These are phyloP conservation scores for Stegastes partitus DNA, from an alignment of 2,113 vertebrate species.

Conservation along the genomic window DNA sequence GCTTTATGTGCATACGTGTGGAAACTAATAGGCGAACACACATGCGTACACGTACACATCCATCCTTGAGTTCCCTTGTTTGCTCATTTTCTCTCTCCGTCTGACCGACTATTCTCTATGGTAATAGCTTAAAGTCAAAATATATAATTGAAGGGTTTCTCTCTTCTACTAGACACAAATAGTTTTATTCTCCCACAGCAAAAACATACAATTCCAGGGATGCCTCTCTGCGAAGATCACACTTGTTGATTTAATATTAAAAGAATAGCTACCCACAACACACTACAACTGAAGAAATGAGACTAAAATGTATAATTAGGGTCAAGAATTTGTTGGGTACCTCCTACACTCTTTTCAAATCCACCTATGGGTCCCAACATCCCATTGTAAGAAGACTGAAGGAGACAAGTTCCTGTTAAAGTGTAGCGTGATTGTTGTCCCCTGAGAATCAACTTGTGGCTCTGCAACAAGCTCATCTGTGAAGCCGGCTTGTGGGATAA, in stretches of 20 bases:
- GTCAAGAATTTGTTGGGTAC: background rate
- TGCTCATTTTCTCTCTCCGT: background rate
- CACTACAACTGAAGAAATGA: background rate
- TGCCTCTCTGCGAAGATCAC: background rate
- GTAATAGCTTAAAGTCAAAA: slow-evolving; percentile 4
- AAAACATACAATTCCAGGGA: background rate
- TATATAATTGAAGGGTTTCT: background rate
- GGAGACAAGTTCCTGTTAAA: slow-evolving; percentile 15
- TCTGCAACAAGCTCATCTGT: slow-evolving; percentile 53
- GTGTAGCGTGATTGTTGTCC: slow-evolving; percentile 33
- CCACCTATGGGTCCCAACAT: background rate
- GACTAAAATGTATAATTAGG: background rate
- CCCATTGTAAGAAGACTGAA: slow-evolving; percentile 14
- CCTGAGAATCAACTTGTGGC: slow-evolving; percentile 46
- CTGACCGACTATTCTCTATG: background rate
- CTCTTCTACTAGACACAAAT: background rate
- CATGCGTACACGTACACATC: slow-evolving; percentile 4
- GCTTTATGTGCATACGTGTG: slow-evolving; percentile 7
- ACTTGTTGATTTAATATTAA: slow-evolving; percentile 3
- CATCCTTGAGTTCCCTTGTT: background rate
- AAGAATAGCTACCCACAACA: background rate
- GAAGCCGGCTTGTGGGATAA: slow-evolving; percentile 61
- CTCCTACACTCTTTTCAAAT: slow-evolving; percentile 2
- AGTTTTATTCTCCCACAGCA: background rate
- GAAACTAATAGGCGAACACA: slow-evolving; percentile 12